phyloP scores from a whole-genome alignment of 2,888 invertebrate genomes.

The Drosophila anomalata region DNA sequence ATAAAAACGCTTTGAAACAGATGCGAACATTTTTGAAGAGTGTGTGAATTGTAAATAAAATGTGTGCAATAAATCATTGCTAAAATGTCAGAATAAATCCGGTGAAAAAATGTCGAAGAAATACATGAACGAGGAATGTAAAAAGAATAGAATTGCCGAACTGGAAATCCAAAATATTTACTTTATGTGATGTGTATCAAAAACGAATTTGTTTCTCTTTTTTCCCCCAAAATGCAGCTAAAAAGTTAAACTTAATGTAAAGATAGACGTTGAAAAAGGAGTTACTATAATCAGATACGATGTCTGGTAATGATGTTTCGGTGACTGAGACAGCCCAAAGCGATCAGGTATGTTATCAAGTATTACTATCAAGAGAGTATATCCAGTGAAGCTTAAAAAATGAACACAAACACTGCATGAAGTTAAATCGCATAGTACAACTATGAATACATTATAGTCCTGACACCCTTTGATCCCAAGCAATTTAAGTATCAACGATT shows the following conservation, averaged over 20 bases:
- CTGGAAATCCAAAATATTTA: conserved; percentile 20
- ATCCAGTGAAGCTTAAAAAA: background rate
- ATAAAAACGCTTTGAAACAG: conserved; percentile 21
- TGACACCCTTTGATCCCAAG: conserved; percentile 27
- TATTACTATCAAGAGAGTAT: background rate
- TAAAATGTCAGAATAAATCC: conserved; percentile 32
- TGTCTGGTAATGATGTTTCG: conserved; percentile 72
- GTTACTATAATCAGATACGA: conserved; percentile 44
- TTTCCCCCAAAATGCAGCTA: conserved; percentile 15
- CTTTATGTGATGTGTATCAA: conserved; percentile 8
- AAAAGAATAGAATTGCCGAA: conserved; percentile 22
- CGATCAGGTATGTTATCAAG: conserved; percentile 69
- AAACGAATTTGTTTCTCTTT: conserved; percentile 4
- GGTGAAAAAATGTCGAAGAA: conserved; percentile 28
- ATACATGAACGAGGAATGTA: conserved; percentile 12
- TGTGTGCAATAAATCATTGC: conserved; percentile 37
- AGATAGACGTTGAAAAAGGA: conserved; percentile 20
- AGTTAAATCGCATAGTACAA: conserved; percentile 3
- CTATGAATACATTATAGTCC: conserved; percentile 9
- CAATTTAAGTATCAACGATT: conserved; percentile 26
- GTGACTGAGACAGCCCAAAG: conserved; percentile 71
- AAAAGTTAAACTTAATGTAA: conserved; percentile 46
- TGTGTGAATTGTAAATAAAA: conserved; percentile 38
- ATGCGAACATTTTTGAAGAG: conserved; percentile 29
- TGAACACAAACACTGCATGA: conserved; percentile 24